A percentile compares a stretch with the other conserved stretches of the same genome.
phyloP scores from a whole-genome alignment of 2,797 vertebrate species.

The Anguilla obscura region DNA sequence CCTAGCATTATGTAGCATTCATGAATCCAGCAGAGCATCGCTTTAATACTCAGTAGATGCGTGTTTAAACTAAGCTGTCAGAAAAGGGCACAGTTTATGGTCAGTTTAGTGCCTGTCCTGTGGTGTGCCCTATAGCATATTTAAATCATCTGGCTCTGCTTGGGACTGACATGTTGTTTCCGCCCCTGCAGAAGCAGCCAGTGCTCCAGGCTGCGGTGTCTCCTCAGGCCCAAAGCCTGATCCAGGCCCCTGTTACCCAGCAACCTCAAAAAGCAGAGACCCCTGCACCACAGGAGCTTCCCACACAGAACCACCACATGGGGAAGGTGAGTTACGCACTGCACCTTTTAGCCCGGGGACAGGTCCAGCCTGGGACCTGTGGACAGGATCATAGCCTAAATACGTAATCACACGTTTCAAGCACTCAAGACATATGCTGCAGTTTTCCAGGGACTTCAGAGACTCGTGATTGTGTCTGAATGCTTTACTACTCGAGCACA shows the following conservation, averaged over 20 bases:
- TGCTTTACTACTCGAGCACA: too few relatives aligned
- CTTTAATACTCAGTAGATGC: background rate
- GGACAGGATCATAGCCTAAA: background rate
- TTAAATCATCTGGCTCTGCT: background rate
- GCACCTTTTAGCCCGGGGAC: background rate
- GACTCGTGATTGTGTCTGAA: too few relatives aligned
- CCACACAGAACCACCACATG: conserved; percentile 72
- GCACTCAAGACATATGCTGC: background rate
- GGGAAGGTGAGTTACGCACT: conserved; percentile 77
- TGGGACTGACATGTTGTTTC: background rate
- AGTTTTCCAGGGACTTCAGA: too few relatives aligned
- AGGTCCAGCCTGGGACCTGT: background rate
- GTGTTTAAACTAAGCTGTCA: background rate
- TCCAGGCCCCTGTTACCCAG: conserved; percentile 70
- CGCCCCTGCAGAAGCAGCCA: conserved; percentile 62
- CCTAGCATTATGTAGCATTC: background rate
- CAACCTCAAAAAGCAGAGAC: conserved; percentile 71
- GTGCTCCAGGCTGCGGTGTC: conserved; percentile 76
- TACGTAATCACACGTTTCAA: background rate
- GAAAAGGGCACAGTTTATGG: background rate
- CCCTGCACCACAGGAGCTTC: conserved; percentile 62
- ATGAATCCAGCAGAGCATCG: background rate
- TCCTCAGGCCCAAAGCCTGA: conserved; percentile 69
- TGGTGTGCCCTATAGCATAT: background rate
- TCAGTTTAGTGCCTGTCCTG: background rate